Base-by-base conservation (phyloP, 2,888 invertebrate species). In the Drosophila kanekoi region DNA sequence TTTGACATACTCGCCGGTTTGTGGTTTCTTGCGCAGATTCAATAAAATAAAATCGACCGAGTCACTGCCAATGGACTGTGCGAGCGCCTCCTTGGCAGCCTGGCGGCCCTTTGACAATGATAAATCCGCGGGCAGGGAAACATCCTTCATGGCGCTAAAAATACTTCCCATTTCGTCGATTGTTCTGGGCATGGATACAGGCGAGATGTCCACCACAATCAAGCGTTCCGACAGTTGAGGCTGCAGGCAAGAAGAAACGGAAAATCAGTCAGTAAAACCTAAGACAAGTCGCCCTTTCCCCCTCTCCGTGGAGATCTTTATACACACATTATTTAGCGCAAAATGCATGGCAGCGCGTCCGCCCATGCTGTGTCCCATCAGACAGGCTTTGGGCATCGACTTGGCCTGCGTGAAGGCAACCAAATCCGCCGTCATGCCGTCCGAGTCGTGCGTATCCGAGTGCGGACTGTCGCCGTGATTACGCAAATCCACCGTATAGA, bases 391-490 rank as follows among this genome's bases (percentile, higher is more conserved):
- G 5, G 20, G 4, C 1, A 72, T n/a, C 1, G 66, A 47, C 0
- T 58, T 64, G 13, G 44, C 23, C 23, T 94, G 93, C 67, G 96
- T 92, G 41, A 97, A 93, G 43, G 94, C 93, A 10, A 94, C 91
- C 4, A 98, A 89, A 92, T 99, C 99, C 57, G 93, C 93, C 0
- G 96, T 95, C 94, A 98, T 94, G 41, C 97, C 94, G 10, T 32
- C 92, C 89, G 98, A 98, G 23, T 94, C 94, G 92, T 97, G 96
- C 0, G 95, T 94, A 0, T 93, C 79, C 0, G 95, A 93, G 90
- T 98, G 98, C 0, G 96, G 96, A 89, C 98, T 98, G 72, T 98
- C 97, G 0, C 99, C 99, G 92, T 99, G 99, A 93, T 99, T 99
- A 90, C 99, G 94, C 6, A 97, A 96, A 93, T 99, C 99, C 35